These are phyloP conservation scores for Neuroscelio doddi DNA, from an alignment of 2,888 invertebrate genomes.

Conservation along the genomic window DNA sequence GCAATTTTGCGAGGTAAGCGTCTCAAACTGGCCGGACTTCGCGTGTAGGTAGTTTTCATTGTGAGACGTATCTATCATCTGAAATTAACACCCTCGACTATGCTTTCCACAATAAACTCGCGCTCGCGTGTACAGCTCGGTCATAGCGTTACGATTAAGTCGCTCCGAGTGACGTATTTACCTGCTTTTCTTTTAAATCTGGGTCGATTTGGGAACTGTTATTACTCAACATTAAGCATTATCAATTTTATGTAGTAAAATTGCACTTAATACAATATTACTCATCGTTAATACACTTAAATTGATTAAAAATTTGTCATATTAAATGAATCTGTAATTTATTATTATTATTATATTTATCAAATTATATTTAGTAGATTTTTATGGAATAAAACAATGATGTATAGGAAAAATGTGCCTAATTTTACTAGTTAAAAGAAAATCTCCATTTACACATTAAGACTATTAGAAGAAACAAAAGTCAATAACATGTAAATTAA, in stretches of 20 bases:
- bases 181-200: constrained; percentile 33
- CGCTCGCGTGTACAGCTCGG: constrained; percentile 52
- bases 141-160: constrained; percentile 56
- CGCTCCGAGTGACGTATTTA: constrained; percentile 53
- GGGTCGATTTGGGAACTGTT: constrained; percentile 15
- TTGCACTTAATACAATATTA: too few relatives aligned
- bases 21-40: constrained; percentile 46
- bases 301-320: neutral
- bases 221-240: too few relatives aligned
- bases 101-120: constrained; percentile 57
- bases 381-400: too few relatives aligned
- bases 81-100: constrained; percentile 68
- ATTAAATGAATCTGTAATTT: too few relatives aligned
- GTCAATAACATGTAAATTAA: too few relatives aligned
- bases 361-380: too few relatives aligned
- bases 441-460: too few relatives aligned
- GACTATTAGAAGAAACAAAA: too few relatives aligned
- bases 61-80: constrained; percentile 65
- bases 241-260: too few relatives aligned
- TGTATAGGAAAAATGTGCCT: too few relatives aligned
- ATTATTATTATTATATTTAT: too few relatives aligned
- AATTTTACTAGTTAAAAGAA: too few relatives aligned
- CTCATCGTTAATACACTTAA: neutral
- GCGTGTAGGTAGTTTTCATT: constrained; percentile 67
- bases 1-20: constrained; percentile 18